Base-by-base conservation (phyloP, 1,140 invertebrate species). In the Ectropis grisescens region DNA sequence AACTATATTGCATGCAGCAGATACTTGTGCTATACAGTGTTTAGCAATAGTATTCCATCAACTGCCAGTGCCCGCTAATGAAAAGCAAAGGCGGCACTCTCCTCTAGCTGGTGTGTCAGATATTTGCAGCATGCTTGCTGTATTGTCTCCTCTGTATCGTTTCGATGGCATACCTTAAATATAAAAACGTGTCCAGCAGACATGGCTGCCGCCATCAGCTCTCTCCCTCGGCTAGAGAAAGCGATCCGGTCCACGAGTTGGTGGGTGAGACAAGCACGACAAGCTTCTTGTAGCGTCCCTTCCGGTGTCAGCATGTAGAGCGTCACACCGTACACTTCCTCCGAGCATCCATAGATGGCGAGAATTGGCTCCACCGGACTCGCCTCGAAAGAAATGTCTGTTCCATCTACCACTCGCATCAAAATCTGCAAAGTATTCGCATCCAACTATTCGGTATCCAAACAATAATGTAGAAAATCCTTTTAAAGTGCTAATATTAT, bases 171-270 rank as follows among this genome's bases (percentile, higher is more conserved):
- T 37, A 82, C 81, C 53, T 72, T 58, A 11, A 70, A 58, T 34
- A 82, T 68, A 46, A 82, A 82, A 11, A 83, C 62, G 42, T 82
- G 74, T 14, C 81, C 81, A 11, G 68, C 67, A 1, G 62, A 67
- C 64, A 72, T 68, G 9, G 78, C 74, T 0, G 59, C 72, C 1
- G 66, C 72, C 2, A 71, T 55, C 13, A 83, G 11, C 2, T 70
- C 46, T 13, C 61, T 57, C 2, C 78, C 79, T 1, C 41, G 58
- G 1, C 64, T 54, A 2, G 74, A 72, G 46, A 82, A 82, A 1
- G 53, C 41, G 1, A 81, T 50, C 6, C 45, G 54, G 8, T 75
- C 72, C 5, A 83, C 64, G 9, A 66, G 61, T 50, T 82, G 68
- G 13, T 79, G 58, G 2, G 82, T 82, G 6, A 83, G 52, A 41